Conservation (phyloP, 1,140 invertebrate genomes). For the Drosophila malerkotliana region DNA sequence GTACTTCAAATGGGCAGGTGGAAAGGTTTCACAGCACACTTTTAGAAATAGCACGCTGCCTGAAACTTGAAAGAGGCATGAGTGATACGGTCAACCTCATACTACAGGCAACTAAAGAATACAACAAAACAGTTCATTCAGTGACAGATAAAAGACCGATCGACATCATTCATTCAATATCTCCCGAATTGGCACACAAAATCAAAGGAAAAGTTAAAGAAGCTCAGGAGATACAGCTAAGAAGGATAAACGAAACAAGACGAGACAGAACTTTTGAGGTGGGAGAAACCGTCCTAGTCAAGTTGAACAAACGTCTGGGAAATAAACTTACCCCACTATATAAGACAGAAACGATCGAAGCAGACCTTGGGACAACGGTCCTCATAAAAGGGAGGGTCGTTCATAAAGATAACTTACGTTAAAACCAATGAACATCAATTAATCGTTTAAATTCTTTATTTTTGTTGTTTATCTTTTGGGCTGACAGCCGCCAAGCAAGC, state of each 20-base stretch:
- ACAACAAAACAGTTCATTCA: slow-evolving; percentile 12
- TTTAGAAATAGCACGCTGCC: slow-evolving; percentile 13
- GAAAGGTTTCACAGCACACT: slow-evolving; percentile 14
- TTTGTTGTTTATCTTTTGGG: not conserved
- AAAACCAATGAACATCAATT: not conserved
- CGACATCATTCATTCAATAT: slow-evolving; percentile 9
- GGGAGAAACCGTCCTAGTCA: slow-evolving; percentile 6
- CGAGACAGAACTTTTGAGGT: slow-evolving; percentile 12
- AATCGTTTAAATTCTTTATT: slow-evolving; percentile 4
- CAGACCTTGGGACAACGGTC: slow-evolving; percentile 3
- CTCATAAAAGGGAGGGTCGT: slow-evolving; percentile 9
- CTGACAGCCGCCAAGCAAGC: no score
- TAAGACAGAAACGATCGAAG: slow-evolving; percentile 12
- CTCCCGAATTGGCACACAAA: slow-evolving; percentile 4
- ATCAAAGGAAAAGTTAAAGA: slow-evolving; percentile 1
- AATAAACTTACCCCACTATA: slow-evolving; percentile 10
- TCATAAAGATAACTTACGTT: slow-evolving; percentile 3
- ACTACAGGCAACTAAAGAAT: slow-evolving; percentile 12
- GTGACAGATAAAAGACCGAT: slow-evolving; percentile 15
- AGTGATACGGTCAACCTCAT: slow-evolving; percentile 9
- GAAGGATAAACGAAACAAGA: not conserved
- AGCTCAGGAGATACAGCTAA: slow-evolving; percentile 10
- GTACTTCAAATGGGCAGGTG: not conserved
- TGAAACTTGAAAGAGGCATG: slow-evolving; percentile 3
- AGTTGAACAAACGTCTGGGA: slow-evolving; percentile 7